Evolutionary conservation across 1,140 invertebrate genomes (phyloP), one percentile per base, ranked within the genome.

Genomic region (Augochlora pura): DNA sequence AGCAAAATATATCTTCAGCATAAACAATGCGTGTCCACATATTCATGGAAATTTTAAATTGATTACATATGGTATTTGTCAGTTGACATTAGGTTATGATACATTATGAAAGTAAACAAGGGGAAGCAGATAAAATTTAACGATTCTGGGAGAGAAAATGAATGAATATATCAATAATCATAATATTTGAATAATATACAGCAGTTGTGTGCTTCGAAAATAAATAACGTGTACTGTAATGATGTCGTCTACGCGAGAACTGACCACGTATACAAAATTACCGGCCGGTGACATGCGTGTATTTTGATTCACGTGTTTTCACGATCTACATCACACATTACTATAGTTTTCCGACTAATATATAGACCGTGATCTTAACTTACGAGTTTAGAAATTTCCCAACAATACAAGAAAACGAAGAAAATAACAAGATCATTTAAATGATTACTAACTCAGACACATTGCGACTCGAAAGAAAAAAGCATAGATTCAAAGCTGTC

Each of bases 241-340:
- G 12, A 16, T 62, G 38, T n/a, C 1, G 38, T 66, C 49, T 78
- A 46, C n/a, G 10, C 10, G 16, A 25, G 21, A 49, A 76, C 14
- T 80, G 85, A 80, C 84, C 84, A 86, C 85, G 85, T 86, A 86
- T 73, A 86, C 84, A 86, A 86, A 83, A 86, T 83, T 86, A 86
- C 85, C 81, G 84, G 84, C 85, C 85, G 85, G 85, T 71, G 73
- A 86, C 72, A 86, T 83, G 80, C 76, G 72, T 59, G 67, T 42
- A 85, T 59, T 62, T 74, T 81, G 10, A 46, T 64, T 84, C 8
- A 57, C 70, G 67, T 39, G 72, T 81, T 54, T 76, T 68, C 66
- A 25, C 25, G 32, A 75, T 75, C 54, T 52, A 65, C 76, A 75
- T 70, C 39, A 23, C 59, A 79, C 54, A 74, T 62, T 79, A 38